phyloP scores from a whole-genome alignment of 2,888 invertebrate species.

The Mellilla xanthometata region DNA sequence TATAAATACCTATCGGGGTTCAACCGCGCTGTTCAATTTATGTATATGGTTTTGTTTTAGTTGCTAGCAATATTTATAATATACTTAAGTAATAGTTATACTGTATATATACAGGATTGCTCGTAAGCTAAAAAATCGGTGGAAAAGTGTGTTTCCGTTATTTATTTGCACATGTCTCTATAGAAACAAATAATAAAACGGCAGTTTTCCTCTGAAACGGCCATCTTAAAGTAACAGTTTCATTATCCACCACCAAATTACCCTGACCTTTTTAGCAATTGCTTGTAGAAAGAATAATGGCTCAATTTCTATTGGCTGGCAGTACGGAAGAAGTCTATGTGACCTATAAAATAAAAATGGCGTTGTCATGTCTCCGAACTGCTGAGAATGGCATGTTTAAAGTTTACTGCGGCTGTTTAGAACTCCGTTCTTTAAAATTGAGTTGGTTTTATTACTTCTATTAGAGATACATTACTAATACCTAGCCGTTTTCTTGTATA shows the following conservation, averaged over 20 bases:
- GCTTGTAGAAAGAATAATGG: constrained; percentile 34
- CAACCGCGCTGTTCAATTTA: too few relatives aligned
- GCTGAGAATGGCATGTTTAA: constrained; percentile 34
- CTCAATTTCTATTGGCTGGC: constrained; percentile 36
- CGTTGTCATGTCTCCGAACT: constrained; percentile 56
- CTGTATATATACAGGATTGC: too few relatives aligned
- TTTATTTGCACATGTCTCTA: too few relatives aligned
- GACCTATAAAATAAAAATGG: constrained; percentile 62
- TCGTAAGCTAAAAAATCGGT: too few relatives aligned
- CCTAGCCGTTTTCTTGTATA: too few relatives aligned
- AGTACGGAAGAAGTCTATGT: constrained; percentile 33
- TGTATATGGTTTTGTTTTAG: too few relatives aligned
- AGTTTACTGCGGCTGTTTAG: constrained; percentile 25
- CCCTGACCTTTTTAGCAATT: constrained; percentile 32
- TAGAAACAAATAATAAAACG: constrained; percentile 16
- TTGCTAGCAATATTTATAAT: too few relatives aligned
- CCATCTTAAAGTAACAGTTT: constrained; percentile 46
- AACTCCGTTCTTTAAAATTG: constrained; percentile 7
- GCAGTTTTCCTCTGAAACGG: constrained; percentile 41
- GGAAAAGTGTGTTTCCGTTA: too few relatives aligned
- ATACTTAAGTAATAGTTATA: too few relatives aligned
- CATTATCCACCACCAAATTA: constrained; percentile 42
- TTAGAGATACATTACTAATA: too few relatives aligned
- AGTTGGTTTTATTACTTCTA: constrained; percentile 6
- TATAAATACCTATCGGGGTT: too few relatives aligned